Evolutionary conservation across 2,888 invertebrate species (phyloP).

Genomic region (Anorthoa munda): DNA sequence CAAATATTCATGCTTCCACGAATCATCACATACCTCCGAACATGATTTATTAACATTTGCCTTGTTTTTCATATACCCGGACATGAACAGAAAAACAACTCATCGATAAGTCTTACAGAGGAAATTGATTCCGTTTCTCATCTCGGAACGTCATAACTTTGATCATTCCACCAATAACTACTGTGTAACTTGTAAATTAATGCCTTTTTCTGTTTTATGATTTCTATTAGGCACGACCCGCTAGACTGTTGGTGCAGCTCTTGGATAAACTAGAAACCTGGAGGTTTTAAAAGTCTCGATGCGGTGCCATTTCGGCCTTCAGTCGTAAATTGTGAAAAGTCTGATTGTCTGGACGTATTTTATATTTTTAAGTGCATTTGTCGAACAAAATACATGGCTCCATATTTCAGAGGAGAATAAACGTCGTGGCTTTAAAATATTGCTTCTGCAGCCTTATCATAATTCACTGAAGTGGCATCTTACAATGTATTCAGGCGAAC

Average conservation of each 20-base stretch:
- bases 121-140: constrained; percentile 75
- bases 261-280: neutral
- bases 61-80: constrained; percentile 58
- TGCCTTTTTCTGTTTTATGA: neutral
- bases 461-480: constrained; percentile 75
- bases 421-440: constrained; percentile 72
- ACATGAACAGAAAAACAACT: constrained; percentile 76
- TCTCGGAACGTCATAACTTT: constrained; percentile 73
- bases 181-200: constrained; percentile 53
- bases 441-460: constrained; percentile 77
- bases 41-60: constrained; percentile 59
- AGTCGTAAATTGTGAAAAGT: constrained; percentile 48
- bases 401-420: constrained; percentile 72
- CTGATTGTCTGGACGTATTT: constrained; percentile 68
- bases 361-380: constrained; percentile 77
- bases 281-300: neutral
- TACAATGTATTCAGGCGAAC: constrained; percentile 73
- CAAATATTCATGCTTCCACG: neutral
- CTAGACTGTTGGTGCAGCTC: neutral
- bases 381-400: constrained; percentile 69
- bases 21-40: constrained; percentile 16
- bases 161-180: constrained; percentile 66
- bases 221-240: no score
- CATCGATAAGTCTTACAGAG: constrained; percentile 75
- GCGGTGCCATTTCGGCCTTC: neutral